Conservation (phyloP, 2,888 invertebrate species). For the Meganola albula region DNA sequence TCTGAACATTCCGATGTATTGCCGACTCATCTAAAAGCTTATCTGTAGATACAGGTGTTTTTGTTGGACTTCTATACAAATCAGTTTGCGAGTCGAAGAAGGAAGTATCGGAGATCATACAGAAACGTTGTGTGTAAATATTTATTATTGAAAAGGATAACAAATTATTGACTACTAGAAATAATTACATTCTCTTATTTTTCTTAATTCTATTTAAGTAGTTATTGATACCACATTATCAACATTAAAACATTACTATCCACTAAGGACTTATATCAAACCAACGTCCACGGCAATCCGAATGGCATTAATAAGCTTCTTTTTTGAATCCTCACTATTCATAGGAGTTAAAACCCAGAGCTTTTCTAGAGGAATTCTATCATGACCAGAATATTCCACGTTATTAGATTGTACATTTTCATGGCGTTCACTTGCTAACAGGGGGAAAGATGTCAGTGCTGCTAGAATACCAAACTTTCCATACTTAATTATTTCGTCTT, state of each 20-base stretch:
- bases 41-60: conserved; percentile 53
- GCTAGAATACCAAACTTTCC: conserved; percentile 43
- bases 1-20: conserved; percentile 51
- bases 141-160: too few relatives aligned
- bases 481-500: conserved; percentile 38
- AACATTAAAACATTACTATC: too few relatives aligned
- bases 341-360: conserved; percentile 44
- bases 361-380: conserved; percentile 40
- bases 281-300: conserved; percentile 41
- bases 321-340: conserved; percentile 32
- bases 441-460: conserved; percentile 37
- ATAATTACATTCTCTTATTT: too few relatives aligned
- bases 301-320: conserved; percentile 38
- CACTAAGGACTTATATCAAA: conserved; percentile 40
- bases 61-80: conserved; percentile 47
- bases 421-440: conserved; percentile 37
- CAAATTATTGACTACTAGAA: too few relatives aligned
- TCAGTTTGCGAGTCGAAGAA: conserved; percentile 43
- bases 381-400: conserved; percentile 25
- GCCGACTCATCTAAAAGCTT: conserved; percentile 57
- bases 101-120: too few relatives aligned
- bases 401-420: conserved; percentile 33
- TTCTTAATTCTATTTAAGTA: too few relatives aligned
- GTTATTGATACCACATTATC: too few relatives aligned
- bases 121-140: too few relatives aligned